phyloP scores from a whole-genome alignment of 2,797 vertebrate genomes.

The Chiroxiphia lanceolata region DNA sequence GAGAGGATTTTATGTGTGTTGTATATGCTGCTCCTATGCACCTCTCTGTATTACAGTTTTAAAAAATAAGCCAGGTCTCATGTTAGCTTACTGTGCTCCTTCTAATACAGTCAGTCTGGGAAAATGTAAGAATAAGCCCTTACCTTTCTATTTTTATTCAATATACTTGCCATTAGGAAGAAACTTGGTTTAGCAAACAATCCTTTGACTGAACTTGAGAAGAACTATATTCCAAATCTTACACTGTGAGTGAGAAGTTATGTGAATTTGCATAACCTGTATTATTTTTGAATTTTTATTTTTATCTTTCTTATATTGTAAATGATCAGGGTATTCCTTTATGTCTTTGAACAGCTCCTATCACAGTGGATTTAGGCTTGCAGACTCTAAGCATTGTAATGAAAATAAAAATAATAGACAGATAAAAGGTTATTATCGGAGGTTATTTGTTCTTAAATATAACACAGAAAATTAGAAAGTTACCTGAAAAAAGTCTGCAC shows the following conservation, averaged over 20 bases:
- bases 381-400: not conserved
- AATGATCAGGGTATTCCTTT: not conserved
- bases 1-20: not conserved
- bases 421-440: not conserved
- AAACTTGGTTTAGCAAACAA: not conserved
- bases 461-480: not conserved
- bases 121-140: not conserved
- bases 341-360: not conserved
- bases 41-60: not conserved
- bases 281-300: not conserved
- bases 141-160: not conserved
- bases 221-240: not conserved
- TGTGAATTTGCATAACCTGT: accelerated
- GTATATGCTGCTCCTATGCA: not conserved
- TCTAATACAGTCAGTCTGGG: not conserved
- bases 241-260: not conserved
- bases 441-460: not conserved
- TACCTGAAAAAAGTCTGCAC: not conserved
- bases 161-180: not conserved
- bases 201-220: not conserved
- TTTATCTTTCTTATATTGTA: not conserved
- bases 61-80: not conserved
- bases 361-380: not conserved
- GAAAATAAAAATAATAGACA: not conserved
- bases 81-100: not conserved